Percentiles rank a stretch among this genome's conserved stretches.
Evolutionary conservation across 2,888 invertebrate species (phyloP).

Genomic region (Chymomyza fuscimana): DNA sequence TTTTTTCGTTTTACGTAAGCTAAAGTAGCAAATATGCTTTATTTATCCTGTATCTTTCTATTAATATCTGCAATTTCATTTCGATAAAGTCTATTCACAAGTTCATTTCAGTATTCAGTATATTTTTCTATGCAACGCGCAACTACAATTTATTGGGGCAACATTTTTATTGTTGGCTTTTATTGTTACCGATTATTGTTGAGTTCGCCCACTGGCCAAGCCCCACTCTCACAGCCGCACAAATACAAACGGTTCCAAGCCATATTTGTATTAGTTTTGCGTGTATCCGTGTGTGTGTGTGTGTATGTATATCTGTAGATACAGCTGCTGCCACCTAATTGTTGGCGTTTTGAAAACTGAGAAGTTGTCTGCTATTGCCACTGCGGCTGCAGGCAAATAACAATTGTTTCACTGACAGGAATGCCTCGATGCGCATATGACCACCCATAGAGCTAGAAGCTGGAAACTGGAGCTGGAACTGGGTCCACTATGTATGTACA

Average conservation of each 20-base stretch:
- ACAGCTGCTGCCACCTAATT: slow-evolving; percentile 62
- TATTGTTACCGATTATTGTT: slow-evolving; percentile 63
- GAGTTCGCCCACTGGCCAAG: slow-evolving; percentile 22
- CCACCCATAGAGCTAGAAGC: slow-evolving; percentile 52
- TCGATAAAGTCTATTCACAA: slow-evolving; percentile 29
- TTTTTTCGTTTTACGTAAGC: not conserved
- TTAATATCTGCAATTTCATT: slow-evolving; percentile 40
- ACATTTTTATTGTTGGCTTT: slow-evolving; percentile 37
- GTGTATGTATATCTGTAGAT: slow-evolving; percentile 36
- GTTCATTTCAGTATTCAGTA: slow-evolving; percentile 21
- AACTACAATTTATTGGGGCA: slow-evolving; percentile 23
- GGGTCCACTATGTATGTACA: too few species aligned
- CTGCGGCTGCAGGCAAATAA: slow-evolving; percentile 55
- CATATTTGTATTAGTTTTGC: slow-evolving; percentile 11
- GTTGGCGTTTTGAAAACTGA: slow-evolving; percentile 66
- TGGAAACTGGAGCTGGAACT: not conserved
- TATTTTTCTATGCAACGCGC: slow-evolving; percentile 11
- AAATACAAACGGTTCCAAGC: slow-evolving; percentile 2
- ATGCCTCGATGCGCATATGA: slow-evolving; percentile 12
- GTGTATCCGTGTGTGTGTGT: slow-evolving; percentile 21
- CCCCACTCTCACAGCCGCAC: slow-evolving; percentile 8
- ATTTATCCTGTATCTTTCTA: slow-evolving; percentile 40
- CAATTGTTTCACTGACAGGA: slow-evolving; percentile 60
- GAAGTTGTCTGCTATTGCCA: slow-evolving; percentile 49
- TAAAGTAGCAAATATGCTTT: slow-evolving; percentile 27